A percentile compares a stretch with the other conserved stretches of the same genome.
Evolutionary conservation across 2,888 invertebrate genomes (phyloP).

Genomic region (Eupeodes latifasciatus): DNA sequence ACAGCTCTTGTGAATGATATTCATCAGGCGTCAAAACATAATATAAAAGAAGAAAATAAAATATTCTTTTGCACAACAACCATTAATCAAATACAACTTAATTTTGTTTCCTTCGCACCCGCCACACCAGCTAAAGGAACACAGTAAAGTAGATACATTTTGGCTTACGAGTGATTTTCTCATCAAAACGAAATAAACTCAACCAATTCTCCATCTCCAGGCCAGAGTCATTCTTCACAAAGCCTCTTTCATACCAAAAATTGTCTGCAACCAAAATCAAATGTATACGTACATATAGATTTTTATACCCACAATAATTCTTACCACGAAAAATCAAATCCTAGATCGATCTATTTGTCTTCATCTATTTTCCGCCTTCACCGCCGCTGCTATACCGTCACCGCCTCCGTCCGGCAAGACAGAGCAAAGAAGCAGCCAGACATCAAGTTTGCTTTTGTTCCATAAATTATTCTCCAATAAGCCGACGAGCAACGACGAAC

Average conservation of each 20-base stretch:
- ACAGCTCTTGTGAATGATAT: neutral
- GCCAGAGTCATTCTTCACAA: slow-evolving; percentile 11
- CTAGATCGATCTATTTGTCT: slow-evolving; percentile 72
- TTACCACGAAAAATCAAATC: slow-evolving; percentile 26
- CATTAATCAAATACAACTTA: slow-evolving; percentile 61
- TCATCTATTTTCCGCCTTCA: slow-evolving; percentile 56
- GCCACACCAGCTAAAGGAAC: too few relatives aligned
- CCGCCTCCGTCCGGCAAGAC: too few relatives aligned
- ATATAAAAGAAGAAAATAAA: neutral
- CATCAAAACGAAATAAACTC: slow-evolving; percentile 61
- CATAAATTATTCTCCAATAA: slow-evolving; percentile 71
- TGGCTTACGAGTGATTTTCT: slow-evolving; percentile 36
- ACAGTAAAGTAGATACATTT: neutral
- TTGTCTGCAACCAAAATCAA: slow-evolving; percentile 1
- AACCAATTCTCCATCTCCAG: slow-evolving; percentile 25
- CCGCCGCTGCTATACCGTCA: too few relatives aligned
- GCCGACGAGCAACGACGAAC: slow-evolving; percentile 8
- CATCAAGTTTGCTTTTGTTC: slow-evolving; percentile 63
- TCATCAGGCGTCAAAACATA: slow-evolving; percentile 3
- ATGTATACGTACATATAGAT: too few relatives aligned
- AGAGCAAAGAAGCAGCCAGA: slow-evolving; percentile 40
- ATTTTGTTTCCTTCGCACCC: slow-evolving; percentile 13
- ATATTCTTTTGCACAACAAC: neutral
- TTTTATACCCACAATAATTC: neutral
- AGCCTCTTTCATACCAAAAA: neutral